Base-by-base conservation (phyloP, 2,888 invertebrate species). In the Drosophila borborema region DNA sequence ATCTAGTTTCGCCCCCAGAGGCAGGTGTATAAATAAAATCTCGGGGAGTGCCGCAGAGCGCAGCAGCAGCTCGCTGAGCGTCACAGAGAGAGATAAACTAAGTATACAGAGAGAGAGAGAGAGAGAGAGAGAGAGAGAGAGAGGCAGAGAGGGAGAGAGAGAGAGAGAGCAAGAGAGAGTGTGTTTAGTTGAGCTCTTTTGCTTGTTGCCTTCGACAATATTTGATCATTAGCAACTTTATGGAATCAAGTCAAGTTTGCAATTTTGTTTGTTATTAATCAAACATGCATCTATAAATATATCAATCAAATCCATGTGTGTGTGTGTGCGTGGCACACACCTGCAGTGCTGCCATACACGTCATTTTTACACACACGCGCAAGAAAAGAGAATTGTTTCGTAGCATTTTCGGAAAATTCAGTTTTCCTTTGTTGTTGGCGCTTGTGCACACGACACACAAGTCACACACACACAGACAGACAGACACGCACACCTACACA, bases 371-470 rank as follows among this genome's bases (percentile, higher is more conserved):
- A 65, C 80, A 54, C 45, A 41, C 55, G 9, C 43, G 40, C 56
- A 34, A 8, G 34, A 18, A 43, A 49, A 59, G 64, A 64, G 74
- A 65, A 78, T 68, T 46, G 68, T 65, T 64, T 34, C 23, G 2
- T 48, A 73, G 69, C 65, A 64, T 80, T 71, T 80, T 64, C 55
- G 36, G 62, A 49, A 68, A 64, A 77, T 61, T 67, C 45, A 71
- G 63, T 63, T 72, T 81, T 63, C 64, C 63, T 73, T 74, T 75
- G 80, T 64, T 74, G 74, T 61, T 66, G 89, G 85, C 85, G 84
- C 88, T 89, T 88, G 66, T 91, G 91, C 91, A 90, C 91, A 90
- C 90, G 91, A 91, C 91, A 91, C 91, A 86, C 89, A 87, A 91
- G 77, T 74, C 77, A 46, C 83, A 74, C 61, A 60, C 49, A 64